phyloP scores from a whole-genome alignment of 2,113 vertebrate genomes.

The Laticauda colubrina region DNA sequence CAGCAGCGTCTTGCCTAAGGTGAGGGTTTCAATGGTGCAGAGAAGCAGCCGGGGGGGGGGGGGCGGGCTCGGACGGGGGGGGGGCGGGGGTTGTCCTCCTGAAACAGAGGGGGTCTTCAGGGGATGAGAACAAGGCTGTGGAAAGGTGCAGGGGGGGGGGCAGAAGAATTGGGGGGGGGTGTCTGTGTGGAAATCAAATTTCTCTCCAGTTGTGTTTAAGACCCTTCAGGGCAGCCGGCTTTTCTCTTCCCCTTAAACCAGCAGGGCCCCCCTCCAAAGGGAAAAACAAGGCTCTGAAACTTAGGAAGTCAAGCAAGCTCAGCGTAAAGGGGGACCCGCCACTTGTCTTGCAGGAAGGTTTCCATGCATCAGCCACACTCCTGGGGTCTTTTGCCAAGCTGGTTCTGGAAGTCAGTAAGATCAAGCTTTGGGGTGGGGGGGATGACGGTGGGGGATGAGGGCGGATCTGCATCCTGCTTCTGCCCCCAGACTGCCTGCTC shows the following conservation, averaged over 20 bases:
- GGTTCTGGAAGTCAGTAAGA: not conserved
- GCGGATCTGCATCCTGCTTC: not conserved
- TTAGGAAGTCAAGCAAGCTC: not conserved
- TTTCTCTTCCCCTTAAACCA: not conserved
- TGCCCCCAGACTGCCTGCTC: not conserved
- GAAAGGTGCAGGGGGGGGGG: not conserved
- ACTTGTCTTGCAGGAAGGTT: not conserved
- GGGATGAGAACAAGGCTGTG: not conserved
- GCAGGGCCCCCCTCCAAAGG: not conserved
- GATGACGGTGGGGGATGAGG: not conserved
- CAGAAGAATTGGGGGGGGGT: not conserved
- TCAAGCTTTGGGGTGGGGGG: not conserved
- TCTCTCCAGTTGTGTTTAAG: not conserved
- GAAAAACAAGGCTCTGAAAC: not conserved
- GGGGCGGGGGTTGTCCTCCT: not conserved
- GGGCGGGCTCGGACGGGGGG: too few relatives aligned
- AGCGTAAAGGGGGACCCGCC: not conserved
- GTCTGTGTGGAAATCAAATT: not conserved
- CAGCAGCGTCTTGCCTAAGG: conserved; percentile 7
- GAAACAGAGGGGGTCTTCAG: not conserved
- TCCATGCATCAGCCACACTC: not conserved
- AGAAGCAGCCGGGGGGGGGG: too few relatives aligned
- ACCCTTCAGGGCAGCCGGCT: not conserved
- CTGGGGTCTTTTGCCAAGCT: not conserved
- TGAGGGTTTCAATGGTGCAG: not conserved